Conservation (phyloP, 2,113 vertebrate genomes). For the Poeciliopsis occidentalis region DNA sequence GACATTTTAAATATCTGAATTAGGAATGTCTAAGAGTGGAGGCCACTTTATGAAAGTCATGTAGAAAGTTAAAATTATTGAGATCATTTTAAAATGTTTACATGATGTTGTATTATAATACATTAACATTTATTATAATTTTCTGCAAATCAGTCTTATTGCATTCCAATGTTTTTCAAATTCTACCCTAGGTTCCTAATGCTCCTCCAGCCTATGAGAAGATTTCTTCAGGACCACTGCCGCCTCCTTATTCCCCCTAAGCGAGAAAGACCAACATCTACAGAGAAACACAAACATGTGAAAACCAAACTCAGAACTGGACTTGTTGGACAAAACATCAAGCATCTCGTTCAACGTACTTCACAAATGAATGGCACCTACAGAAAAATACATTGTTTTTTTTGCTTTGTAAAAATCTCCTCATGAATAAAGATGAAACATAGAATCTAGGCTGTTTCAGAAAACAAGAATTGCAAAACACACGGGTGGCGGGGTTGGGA, state of each 20-base stretch:
- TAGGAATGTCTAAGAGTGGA: not conserved
- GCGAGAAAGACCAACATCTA: not conserved
- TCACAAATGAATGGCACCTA: slow-evolving; percentile 2
- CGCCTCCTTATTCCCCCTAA: slow-evolving; percentile 92
- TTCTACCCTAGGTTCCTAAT: slow-evolving; percentile 83
- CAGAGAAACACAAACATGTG: slow-evolving; percentile 24
- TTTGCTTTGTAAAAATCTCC: slow-evolving; percentile 33
- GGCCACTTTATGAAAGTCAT: not conserved
- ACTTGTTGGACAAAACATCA: slow-evolving; percentile 20
- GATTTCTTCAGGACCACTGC: slow-evolving; percentile 79
- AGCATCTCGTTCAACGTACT: slow-evolving; percentile 1
- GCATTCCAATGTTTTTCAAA: slow-evolving; percentile 4
- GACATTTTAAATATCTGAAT: not conserved
- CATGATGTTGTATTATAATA: not conserved
- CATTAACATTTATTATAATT: not conserved
- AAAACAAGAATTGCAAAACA: slow-evolving; percentile 28
- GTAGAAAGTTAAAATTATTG: too few relatives aligned
- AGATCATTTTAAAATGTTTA: too few relatives aligned
- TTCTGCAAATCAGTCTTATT: not conserved
- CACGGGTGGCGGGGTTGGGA: slow-evolving; percentile 20
- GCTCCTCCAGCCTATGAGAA: slow-evolving; percentile 94
- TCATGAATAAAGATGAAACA: slow-evolving; percentile 21
- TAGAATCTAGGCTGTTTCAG: slow-evolving; percentile 34
- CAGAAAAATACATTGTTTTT: not conserved
- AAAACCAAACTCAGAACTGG: slow-evolving; percentile 24